These are phyloP conservation scores for Drosophila watanabei DNA, from an alignment of 1,140 invertebrate genomes.

Conservation along the genomic window DNA sequence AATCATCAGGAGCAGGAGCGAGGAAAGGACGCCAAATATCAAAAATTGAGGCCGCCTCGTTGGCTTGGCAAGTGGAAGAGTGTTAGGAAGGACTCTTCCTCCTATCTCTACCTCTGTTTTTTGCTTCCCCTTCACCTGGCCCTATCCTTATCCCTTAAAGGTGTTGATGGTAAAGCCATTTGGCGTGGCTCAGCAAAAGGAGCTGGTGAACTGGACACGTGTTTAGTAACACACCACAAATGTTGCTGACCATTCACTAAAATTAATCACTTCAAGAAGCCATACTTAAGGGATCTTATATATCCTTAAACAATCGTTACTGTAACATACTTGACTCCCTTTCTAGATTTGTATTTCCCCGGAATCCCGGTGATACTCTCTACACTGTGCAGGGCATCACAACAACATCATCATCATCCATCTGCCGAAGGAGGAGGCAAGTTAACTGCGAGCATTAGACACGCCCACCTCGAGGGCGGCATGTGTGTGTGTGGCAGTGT, in stretches of 20 bases:
- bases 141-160: constrained; percentile 30
- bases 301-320: not conserved
- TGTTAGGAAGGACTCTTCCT: not conserved
- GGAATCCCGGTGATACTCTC: not conserved
- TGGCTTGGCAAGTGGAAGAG: not conserved
- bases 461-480: constrained; percentile 13
- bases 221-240: not conserved
- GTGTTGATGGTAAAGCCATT: constrained; percentile 72
- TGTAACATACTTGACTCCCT: too few relatives aligned
- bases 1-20: constrained; percentile 13
- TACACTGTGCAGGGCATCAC: not conserved
- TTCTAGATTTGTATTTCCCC: not conserved
- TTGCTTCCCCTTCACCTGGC: not conserved
- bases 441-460: not conserved
- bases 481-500: not conserved
- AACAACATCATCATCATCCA: not conserved
- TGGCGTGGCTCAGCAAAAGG: constrained; percentile 51
- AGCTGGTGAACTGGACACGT: constrained; percentile 16
- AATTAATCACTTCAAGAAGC: not conserved
- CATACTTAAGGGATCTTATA: not conserved
- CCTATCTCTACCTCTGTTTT: not conserved
- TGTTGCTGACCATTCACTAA: not conserved
- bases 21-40: not conserved
- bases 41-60: constrained; percentile 8
- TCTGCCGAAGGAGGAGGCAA: not conserved